phyloP scores from a whole-genome alignment of 2,797 vertebrate species.

The Pantherophis alleghaniensis region DNA sequence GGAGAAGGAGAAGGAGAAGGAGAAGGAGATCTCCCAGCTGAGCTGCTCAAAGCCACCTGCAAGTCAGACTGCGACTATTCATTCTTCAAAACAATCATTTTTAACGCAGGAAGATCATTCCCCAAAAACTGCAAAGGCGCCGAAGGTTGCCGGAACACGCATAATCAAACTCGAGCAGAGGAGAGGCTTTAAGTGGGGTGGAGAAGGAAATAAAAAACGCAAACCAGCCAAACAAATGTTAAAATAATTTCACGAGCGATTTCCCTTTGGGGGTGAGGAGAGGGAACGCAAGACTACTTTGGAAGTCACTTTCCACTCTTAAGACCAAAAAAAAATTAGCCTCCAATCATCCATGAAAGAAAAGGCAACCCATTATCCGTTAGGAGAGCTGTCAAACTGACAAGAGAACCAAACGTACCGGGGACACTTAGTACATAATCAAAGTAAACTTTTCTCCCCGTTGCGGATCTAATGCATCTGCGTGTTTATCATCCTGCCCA shows the following conservation, averaged over 20 bases:
- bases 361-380: slow-evolving; percentile 68
- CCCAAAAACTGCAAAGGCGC: slow-evolving; percentile 50
- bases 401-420: slow-evolving; percentile 64
- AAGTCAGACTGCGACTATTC: not conserved
- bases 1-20: fast-evolving
- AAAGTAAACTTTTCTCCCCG: slow-evolving; percentile 67
- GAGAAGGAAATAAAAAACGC: slow-evolving; percentile 51
- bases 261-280: slow-evolving; percentile 64
- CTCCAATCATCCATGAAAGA: slow-evolving; percentile 56
- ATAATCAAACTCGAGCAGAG: slow-evolving; percentile 48
- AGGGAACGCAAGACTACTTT: slow-evolving; percentile 60
- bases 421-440: slow-evolving; percentile 71
- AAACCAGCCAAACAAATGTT: slow-evolving; percentile 64
- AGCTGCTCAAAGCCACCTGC: not conserved
- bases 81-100: slow-evolving; percentile 30
- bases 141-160: slow-evolving; percentile 54
- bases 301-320: slow-evolving; percentile 67
- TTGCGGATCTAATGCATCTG: slow-evolving; percentile 63
- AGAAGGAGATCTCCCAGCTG: not conserved
- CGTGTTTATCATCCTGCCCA: slow-evolving; percentile 60
- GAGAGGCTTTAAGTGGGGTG: slow-evolving; percentile 27
- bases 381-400: slow-evolving; percentile 64
- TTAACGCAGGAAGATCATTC: slow-evolving; percentile 43
- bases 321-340: slow-evolving; percentile 69
- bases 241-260: slow-evolving; percentile 69